Conservation (phyloP, 2,113 vertebrate species). For the Pogonocichla stellata region DNA sequence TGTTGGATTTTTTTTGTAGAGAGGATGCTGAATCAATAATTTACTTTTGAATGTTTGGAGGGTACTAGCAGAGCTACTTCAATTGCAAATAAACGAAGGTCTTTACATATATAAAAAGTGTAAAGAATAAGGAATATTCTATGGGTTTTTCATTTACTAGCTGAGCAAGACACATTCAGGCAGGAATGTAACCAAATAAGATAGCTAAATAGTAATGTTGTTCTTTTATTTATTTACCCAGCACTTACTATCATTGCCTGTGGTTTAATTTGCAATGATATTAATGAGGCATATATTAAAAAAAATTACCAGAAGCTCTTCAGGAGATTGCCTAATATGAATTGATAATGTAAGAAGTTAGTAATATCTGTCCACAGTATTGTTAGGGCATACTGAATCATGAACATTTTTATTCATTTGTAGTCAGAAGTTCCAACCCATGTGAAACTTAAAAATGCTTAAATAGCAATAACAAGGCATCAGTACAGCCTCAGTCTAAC, state of each 20-base stretch:
- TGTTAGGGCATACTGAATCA: not conserved
- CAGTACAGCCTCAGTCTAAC: not conserved
- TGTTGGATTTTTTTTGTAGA: not conserved
- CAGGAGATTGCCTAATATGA: not conserved
- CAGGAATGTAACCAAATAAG: not conserved
- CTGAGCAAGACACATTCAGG: not conserved
- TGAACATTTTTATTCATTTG: not conserved
- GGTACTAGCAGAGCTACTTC: not conserved
- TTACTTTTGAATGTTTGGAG: not conserved
- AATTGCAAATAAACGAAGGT: not conserved
- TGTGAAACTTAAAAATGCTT: not conserved
- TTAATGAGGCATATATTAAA: not conserved
- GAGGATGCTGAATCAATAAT: not conserved
- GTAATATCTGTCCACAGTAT: not conserved
- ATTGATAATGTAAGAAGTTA: not conserved
- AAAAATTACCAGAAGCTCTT: not conserved
- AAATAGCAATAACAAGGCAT: not conserved
- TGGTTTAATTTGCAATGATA: not conserved
- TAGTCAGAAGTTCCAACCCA: not conserved
- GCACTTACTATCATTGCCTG: not conserved
- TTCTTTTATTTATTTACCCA: not conserved
- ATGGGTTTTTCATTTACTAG: not conserved
- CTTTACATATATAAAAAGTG: not conserved
- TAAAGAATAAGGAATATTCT: not conserved
- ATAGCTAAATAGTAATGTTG: not conserved